Evolutionary conservation across 2,797 vertebrate genomes (phyloP), one percentile per base, ranked within the genome.

Genomic region (Gastrophryne carolinensis): DNA sequence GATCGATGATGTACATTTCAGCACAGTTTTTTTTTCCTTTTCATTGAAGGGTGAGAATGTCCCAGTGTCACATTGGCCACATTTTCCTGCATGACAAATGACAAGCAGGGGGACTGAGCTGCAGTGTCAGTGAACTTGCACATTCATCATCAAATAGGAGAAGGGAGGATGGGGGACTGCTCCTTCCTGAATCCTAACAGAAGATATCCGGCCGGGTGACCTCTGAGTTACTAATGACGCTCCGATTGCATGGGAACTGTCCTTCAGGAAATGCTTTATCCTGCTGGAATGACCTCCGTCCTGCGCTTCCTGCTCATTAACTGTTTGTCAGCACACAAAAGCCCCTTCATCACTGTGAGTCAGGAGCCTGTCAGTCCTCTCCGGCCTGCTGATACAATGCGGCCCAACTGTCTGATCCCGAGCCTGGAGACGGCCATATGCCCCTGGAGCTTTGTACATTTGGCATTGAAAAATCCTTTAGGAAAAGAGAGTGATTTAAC

Each of bases 201-300:
- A 37, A 41, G 49, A 63, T 63, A 77, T 77, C 74, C 74, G 66
- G 47, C 57, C 12, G 27, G 21, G 49, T 70, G 74, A 77, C 66
- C 74, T 63, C 74, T 35, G 13, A 26, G 26, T 19, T 44, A 68
- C 35, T 54, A 63, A 70, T 64, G 57, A 2, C 27, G 34, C 47
- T 70, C 47, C 54, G 47, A 49, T 49, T 63, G 29, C 58, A 70
- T 77, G 74, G 57, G 74, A 77, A 77, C 39, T 49, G 57, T 71
- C 66, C 66, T 62, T 39, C 64, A 62, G 73, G 73, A 75, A 75
- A 75, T n/a, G 32, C 11, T 75, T 67, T 75, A 60, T 68, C 64
- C 53, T 41, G 24, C 63, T 39, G 44, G 2, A 44, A 27, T 3
- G 65, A 63, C 73, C 73, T 76, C 49, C 54, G 0, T 27, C 57